A percentile compares a stretch with the other conserved stretches of the same genome.
These are phyloP conservation scores for Bubo blakistoni DNA, from an alignment of 2,113 vertebrate genomes.

Conservation along the genomic window DNA sequence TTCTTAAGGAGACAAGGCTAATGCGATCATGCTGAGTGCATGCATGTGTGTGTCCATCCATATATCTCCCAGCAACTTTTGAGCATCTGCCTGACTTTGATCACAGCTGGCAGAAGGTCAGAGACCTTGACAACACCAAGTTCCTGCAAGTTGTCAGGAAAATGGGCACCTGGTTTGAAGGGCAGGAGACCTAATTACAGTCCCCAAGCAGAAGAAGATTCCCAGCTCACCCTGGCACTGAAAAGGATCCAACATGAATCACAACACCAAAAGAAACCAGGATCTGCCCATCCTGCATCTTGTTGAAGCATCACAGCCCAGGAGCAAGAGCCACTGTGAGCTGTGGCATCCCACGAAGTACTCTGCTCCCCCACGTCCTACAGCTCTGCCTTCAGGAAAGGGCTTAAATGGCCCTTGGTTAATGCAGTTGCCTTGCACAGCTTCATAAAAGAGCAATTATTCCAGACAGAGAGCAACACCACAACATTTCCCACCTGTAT, in stretches of 20 bases:
- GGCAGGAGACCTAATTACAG: not conserved
- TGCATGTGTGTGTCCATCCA: not conserved
- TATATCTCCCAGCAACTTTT: not conserved
- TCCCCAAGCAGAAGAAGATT: not conserved
- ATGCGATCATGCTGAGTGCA: not conserved
- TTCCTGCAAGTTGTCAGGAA: not conserved
- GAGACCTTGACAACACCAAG: not conserved
- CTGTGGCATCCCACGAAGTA: not conserved
- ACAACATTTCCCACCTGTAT: not conserved
- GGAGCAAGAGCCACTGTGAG: accelerated
- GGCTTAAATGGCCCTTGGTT: not conserved
- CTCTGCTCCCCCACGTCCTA: accelerated
- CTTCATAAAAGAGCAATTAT: not conserved
- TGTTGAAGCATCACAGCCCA: not conserved
- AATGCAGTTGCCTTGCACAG: not conserved
- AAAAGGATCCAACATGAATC: not conserved
- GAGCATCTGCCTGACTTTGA: slow-evolving; percentile 15
- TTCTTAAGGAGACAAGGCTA: slow-evolving; percentile 23
- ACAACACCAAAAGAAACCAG: not conserved
- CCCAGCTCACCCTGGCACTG: not conserved
- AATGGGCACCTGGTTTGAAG: not conserved
- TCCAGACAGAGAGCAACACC: not conserved
- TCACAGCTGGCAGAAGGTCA: slow-evolving; percentile 8
- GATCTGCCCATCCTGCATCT: not conserved
- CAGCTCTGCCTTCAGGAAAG: not conserved